Evolutionary conservation across 2,113 vertebrate species (phyloP).

Genomic region (Noctilio leporinus): DNA sequence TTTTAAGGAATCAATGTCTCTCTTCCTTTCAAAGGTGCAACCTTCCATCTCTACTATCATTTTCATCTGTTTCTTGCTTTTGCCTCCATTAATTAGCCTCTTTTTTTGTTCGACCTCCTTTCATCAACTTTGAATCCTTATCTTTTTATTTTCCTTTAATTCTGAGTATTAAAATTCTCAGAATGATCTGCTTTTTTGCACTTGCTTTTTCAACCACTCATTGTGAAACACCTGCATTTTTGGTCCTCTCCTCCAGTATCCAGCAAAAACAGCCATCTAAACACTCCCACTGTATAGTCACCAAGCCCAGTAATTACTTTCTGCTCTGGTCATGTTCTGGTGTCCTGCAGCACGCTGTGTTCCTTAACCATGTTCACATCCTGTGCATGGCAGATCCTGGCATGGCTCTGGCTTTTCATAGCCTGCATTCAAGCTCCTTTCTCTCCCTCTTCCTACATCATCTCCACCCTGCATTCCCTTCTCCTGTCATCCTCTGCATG

Average conservation of each 20-base stretch:
- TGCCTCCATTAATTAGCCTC: not conserved
- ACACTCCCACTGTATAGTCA: not conserved
- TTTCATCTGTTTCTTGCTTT: not conserved
- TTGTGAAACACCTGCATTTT: not conserved
- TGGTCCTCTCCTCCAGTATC: not conserved
- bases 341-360: not conserved
- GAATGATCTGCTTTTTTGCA: not conserved
- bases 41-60: not conserved
- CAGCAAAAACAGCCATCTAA: not conserved
- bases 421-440: not conserved
- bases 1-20: not conserved
- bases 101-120: not conserved
- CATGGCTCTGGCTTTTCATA: not conserved
- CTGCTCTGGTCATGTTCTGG: not conserved
- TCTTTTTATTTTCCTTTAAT: not conserved
- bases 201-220: not conserved
- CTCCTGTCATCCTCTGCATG: not conserved
- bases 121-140: not conserved
- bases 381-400: not conserved
- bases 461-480: not conserved
- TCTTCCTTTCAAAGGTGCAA: not conserved
- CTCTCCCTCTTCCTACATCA: not conserved
- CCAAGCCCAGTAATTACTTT: not conserved
- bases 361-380: not conserved
- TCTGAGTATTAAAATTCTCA: not conserved